Evolutionary conservation across 2,797 vertebrate genomes (phyloP).

Genomic region (Arnoldichthys spilopterus): DNA sequence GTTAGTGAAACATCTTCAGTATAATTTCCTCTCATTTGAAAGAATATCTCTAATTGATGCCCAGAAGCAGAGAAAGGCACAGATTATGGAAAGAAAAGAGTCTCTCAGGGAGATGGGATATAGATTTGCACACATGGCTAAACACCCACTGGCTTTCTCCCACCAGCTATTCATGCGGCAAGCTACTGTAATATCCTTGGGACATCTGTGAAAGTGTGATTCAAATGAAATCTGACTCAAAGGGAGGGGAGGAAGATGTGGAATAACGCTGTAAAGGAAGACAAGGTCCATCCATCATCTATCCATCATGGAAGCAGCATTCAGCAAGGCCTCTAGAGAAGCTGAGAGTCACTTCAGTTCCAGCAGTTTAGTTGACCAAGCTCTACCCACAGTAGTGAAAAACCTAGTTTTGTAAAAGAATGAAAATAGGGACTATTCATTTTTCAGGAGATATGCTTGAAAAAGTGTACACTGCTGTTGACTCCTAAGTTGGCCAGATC

Average conservation of each 20-base stretch:
- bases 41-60: slow-evolving; percentile 29
- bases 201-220: slow-evolving; percentile 29
- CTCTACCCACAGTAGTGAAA: not conserved
- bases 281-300: slow-evolving; percentile 15
- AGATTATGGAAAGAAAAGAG: slow-evolving; percentile 43
- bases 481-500: too few species aligned
- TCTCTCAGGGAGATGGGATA: slow-evolving; percentile 28
- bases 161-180: slow-evolving; percentile 26
- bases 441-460: too few species aligned
- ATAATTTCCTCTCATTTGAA: not conserved
- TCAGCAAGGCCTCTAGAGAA: slow-evolving; percentile 17
- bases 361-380: not conserved
- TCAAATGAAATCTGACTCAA: slow-evolving; percentile 30
- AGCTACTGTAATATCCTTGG: slow-evolving; percentile 18
- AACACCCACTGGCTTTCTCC: slow-evolving; percentile 42
- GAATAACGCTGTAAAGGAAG: slow-evolving; percentile 8
- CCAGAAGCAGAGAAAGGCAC: slow-evolving; percentile 12
- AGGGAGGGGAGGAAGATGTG: not conserved
- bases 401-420: too few species aligned
- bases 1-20: not conserved
- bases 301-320: slow-evolving; percentile 11
- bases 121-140: slow-evolving; percentile 31
- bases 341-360: not conserved
- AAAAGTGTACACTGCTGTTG: too few species aligned
- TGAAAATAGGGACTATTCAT: too few species aligned